Conservation (phyloP, 1,140 invertebrate genomes). For the Idris sp. region DNA sequence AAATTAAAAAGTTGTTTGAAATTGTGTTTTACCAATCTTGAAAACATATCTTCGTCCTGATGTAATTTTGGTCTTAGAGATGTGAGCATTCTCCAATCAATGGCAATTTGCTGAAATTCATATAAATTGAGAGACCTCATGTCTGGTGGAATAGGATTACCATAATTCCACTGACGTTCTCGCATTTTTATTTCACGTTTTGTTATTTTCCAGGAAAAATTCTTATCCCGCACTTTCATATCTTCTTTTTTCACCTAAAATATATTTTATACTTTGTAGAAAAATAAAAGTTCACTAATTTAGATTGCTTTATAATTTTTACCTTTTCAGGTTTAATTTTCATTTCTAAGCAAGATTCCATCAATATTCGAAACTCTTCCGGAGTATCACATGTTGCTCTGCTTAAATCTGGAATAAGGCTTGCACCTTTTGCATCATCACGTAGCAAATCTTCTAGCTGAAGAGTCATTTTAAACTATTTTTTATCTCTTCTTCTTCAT, state of each 20-base stretch:
- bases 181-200: constrained; percentile 82
- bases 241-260: constrained; percentile 76
- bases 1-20: no score
- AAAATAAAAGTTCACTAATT: neutral
- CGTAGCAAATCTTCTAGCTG: constrained; percentile 89
- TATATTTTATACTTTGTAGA: neutral
- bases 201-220: constrained; percentile 83
- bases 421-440: constrained; percentile 89
- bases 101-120: constrained; percentile 90
- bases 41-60: constrained; percentile 92
- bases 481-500: no score
- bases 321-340: constrained; percentile 93
- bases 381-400: constrained; percentile 85
- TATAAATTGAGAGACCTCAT: constrained; percentile 88
- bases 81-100: constrained; percentile 95
- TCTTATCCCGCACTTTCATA: constrained; percentile 76
- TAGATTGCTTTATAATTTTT: no score
- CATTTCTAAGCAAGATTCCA: constrained; percentile 92
- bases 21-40: constrained; percentile 77
- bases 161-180: constrained; percentile 83
- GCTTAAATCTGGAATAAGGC: constrained; percentile 89
- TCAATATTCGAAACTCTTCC: constrained; percentile 88
- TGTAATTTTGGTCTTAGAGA: constrained; percentile 88
- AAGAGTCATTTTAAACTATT: constrained; percentile 76
- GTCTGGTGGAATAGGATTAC: constrained; percentile 88